phyloP scores from a whole-genome alignment of 2,797 vertebrate species.

The Xenops minutus region DNA sequence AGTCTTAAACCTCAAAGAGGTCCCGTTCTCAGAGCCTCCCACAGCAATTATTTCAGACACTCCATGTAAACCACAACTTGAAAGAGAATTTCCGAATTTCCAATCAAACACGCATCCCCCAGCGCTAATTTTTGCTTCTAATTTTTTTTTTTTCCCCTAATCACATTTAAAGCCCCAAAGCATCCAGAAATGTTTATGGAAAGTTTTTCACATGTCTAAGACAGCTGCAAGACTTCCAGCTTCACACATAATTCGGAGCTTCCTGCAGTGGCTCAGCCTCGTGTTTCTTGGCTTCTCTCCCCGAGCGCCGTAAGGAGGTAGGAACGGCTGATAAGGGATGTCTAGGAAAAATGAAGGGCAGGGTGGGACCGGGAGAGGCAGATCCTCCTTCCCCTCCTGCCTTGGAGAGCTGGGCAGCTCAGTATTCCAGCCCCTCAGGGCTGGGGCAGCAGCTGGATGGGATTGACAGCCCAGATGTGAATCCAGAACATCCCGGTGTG shows the following conservation, averaged over 20 bases:
- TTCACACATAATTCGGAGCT: background rate
- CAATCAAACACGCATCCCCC: background rate
- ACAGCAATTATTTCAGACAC: background rate
- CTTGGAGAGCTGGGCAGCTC: fast-evolving
- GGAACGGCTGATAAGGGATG: background rate
- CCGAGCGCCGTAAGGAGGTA: background rate
- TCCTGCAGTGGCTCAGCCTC: background rate
- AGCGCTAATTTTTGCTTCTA: background rate
- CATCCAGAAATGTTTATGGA: background rate
- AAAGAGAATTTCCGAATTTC: background rate
- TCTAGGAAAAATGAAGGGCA: background rate
- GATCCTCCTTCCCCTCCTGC: background rate
- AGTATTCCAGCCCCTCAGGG: background rate
- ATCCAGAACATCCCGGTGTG: background rate
- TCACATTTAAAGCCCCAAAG: background rate
- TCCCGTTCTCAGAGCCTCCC: background rate
- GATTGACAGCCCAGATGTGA: fast-evolving
- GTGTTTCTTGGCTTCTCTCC: background rate
- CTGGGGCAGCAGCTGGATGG: background rate
- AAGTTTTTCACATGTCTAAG: background rate
- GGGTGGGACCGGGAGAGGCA: background rate
- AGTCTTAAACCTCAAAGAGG: background rate
- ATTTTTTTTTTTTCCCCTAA: background rate
- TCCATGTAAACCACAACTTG: fast-evolving
- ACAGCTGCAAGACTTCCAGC: background rate